Conservation (phyloP, 2,113 vertebrate species). For the Cathartes aura region DNA sequence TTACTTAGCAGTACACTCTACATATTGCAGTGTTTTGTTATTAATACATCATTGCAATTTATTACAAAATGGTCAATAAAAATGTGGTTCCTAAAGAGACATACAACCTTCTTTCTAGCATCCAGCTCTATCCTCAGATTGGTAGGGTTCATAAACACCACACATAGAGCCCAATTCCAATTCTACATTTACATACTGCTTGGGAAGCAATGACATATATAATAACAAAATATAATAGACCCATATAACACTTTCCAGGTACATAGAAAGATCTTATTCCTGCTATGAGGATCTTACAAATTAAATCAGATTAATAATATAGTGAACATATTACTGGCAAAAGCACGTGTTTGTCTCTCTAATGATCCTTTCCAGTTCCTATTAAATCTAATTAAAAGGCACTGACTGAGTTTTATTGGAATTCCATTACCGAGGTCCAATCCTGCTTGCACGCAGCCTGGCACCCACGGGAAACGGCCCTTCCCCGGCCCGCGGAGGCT, state of each 20-base stretch:
- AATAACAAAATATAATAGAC: not conserved
- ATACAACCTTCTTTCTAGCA: not conserved
- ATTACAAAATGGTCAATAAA: not conserved
- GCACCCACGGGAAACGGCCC: fast-evolving
- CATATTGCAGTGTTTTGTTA: not conserved
- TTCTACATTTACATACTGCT: not conserved
- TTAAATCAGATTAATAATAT: conserved; percentile 47
- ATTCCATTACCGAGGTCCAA: conserved; percentile 29
- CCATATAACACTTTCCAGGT: not conserved
- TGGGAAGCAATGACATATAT: not conserved
- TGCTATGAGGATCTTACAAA: not conserved
- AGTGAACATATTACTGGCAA: conserved; percentile 20
- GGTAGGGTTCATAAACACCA: not conserved
- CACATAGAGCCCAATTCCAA: not conserved
- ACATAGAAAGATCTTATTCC: not conserved
- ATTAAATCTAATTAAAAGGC: conserved; percentile 55
- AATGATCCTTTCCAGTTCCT: conserved; percentile 24
- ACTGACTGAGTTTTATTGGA: conserved; percentile 31
- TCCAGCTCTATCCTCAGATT: not conserved
- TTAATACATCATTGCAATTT: not conserved
- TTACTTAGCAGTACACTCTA: conserved; percentile 2
- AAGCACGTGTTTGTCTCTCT: conserved; percentile 42
- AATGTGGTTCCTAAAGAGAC: not conserved
- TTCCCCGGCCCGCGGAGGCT: not conserved
- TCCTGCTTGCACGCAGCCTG: not conserved